These are phyloP conservation scores for Drosophila mettleri DNA, from an alignment of 2,888 invertebrate species.

Conservation along the genomic window DNA sequence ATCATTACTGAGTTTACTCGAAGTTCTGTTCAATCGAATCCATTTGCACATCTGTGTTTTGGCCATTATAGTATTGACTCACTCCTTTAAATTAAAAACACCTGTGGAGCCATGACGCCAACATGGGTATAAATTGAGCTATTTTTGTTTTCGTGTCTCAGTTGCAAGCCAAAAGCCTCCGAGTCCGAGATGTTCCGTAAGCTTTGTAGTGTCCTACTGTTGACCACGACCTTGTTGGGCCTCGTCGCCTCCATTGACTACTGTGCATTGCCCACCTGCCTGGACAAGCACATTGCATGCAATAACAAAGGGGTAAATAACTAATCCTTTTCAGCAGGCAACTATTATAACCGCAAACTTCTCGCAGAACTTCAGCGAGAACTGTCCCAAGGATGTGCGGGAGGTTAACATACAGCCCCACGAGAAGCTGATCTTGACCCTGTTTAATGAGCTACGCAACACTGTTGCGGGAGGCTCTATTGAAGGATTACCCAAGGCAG, in stretches of 20 bases:
- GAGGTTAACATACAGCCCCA: constrained; percentile 39
- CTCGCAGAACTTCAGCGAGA: constrained; percentile 45
- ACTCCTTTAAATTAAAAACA: too few species aligned
- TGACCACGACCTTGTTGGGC: constrained; percentile 17
- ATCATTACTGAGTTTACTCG: too few species aligned
- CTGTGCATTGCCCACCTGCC: constrained; percentile 60
- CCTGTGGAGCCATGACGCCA: too few species aligned
- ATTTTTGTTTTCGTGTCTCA: too few species aligned
- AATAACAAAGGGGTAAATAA: constrained; percentile 61
- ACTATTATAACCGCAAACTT: too few species aligned
- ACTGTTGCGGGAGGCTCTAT: constrained; percentile 51
- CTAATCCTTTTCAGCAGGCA: background rate
- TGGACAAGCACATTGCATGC: constrained; percentile 66
- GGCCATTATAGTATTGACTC: too few species aligned
- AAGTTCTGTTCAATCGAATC: too few species aligned
- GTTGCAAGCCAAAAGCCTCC: too few species aligned
- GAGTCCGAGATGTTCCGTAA: too few species aligned
- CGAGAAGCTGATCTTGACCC: constrained; percentile 48
- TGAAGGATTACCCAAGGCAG: constrained; percentile 55
- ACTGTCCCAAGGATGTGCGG: constrained; percentile 52
- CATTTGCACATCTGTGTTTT: too few species aligned
- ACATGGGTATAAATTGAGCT: too few species aligned
- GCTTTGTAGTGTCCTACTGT: too few species aligned
- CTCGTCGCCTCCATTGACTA: constrained; percentile 49
- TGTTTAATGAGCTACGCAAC: constrained; percentile 60